A percentile compares a stretch with the other conserved stretches of the same genome.
These are phyloP conservation scores for Hirtodrosophila duncani DNA, from an alignment of 2,888 invertebrate species.

Conservation along the genomic window DNA sequence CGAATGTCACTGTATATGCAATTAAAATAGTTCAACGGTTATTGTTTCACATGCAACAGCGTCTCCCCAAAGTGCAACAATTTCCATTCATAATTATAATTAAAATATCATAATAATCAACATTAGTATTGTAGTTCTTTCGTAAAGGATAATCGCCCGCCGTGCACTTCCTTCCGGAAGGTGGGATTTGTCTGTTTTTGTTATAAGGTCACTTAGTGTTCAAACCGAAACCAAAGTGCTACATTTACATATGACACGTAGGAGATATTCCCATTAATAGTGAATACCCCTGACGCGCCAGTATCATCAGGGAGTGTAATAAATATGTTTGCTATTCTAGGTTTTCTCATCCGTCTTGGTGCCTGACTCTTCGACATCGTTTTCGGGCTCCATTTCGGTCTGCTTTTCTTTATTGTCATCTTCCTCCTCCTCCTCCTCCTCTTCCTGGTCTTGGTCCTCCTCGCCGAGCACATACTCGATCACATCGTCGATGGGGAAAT, in stretches of 20 bases:
- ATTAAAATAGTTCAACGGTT: too few relatives aligned
- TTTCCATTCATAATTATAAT: too few relatives aligned
- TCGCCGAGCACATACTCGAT: constrained; percentile 86
- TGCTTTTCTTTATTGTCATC: constrained; percentile 9
- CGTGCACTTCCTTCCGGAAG: constrained; percentile 16
- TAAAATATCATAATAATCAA: too few relatives aligned
- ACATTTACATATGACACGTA: not conserved
- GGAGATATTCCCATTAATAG: too few relatives aligned
- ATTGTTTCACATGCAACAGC: too few relatives aligned
- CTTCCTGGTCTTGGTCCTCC: constrained; percentile 64
- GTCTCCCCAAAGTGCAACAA: too few relatives aligned
- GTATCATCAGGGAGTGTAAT: too few relatives aligned
- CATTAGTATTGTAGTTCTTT: not conserved
- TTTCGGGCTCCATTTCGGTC: not conserved
- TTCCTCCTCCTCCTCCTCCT: constrained; percentile 1
- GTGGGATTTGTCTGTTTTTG: constrained; percentile 26
- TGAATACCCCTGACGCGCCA: too few relatives aligned
- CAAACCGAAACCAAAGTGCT: constrained; percentile 48
- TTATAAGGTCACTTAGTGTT: constrained; percentile 67
- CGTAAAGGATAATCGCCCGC: not conserved
- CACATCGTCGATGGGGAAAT: constrained; percentile 92
- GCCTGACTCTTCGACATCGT: too few relatives aligned
- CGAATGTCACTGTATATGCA: too few relatives aligned
- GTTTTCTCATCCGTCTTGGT: too few relatives aligned
- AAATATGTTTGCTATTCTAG: too few relatives aligned